Evolutionary conservation across 2,888 invertebrate genomes (phyloP).

Genomic region (Poecilobothrus nobilitatus): DNA sequence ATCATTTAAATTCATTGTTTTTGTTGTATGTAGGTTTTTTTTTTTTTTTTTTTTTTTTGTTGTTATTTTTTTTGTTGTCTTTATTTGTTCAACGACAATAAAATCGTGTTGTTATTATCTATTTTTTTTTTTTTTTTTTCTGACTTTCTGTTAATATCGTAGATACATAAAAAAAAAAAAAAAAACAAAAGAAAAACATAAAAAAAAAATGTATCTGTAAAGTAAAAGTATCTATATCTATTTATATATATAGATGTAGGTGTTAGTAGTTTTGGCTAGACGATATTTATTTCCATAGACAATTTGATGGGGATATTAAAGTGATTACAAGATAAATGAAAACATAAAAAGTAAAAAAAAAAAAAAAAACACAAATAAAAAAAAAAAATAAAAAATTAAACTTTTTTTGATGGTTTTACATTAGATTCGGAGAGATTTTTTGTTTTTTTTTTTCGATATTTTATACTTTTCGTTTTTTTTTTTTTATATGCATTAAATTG

Average conservation of each 20-base stretch:
- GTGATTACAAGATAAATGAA: background rate
- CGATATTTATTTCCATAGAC: slow-evolving; percentile 7
- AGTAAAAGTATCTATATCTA: too few relatives aligned
- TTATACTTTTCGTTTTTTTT: background rate
- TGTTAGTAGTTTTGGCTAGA: slow-evolving; percentile 8
- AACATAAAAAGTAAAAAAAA: too few relatives aligned
- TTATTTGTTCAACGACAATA: background rate
- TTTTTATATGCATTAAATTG: background rate
- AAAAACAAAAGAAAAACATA: too few relatives aligned
- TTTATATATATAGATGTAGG: background rate
- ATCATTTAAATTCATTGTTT: background rate
- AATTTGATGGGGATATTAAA: slow-evolving; percentile 6
- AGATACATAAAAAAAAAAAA: background rate
- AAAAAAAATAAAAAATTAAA: background rate
- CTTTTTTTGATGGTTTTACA: background rate
- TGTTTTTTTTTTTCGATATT: background rate
- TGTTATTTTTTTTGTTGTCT: background rate
- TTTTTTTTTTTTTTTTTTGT: background rate
- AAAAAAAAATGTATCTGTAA: background rate
- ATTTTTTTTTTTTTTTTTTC: background rate
- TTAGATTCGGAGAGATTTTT: background rate
- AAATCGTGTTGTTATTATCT: background rate
- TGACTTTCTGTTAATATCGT: too few relatives aligned
- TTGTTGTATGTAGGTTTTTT: too few relatives aligned
- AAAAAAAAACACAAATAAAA: too few relatives aligned